Evolutionary conservation across 2,113 vertebrate genomes (phyloP), one percentile per base, ranked within the genome.

Genomic region (Struthio camelus): DNA sequence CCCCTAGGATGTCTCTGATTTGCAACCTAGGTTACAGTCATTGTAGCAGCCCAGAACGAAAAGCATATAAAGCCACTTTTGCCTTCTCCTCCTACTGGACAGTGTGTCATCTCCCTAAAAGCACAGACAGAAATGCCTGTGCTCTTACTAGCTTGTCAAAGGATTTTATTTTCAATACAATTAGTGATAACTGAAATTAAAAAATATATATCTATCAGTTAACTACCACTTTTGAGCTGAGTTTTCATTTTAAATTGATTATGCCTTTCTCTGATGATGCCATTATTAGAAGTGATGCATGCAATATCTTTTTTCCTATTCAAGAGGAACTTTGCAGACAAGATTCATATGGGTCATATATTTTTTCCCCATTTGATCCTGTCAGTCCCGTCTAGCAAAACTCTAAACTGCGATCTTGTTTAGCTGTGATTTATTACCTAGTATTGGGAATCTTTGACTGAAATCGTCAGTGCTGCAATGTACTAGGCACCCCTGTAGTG

Each of bases 281-380:
- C 38, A 85, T 95, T 95, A 96, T 96, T 96, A 90, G 80, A 80
- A 96, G 80, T 87, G 80, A 80, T 91, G 59, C 84, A 89, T 71
- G 14, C 54, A 59, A 28, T 38, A 15, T 14, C 82, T 69, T 50
- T 96, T 90, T 72, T 70, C 50, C 59, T 64, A 92, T 90, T 90
- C 19, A 80, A 38, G 92, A 90, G 20, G 66, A 88, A 85, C 64
- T 53, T 76, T 90, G 32, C 40, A 73, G 61, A 89, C 67, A 92
- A 77, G 59, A 93, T 92, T 95, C 54, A 92, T 80, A 17, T 32
- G 91, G 48, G 4, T 16, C 1, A 8, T 30, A 7, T 48, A 50
- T 40, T 23, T 69, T 85, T 48, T 2, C n/a, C 44, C 38, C 36
- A 46, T 62, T 97, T 92, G 78, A 79, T 93, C 54, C 34, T 89